These are phyloP conservation scores for Helleia helle DNA, from an alignment of 2,888 invertebrate genomes.

Conservation along the genomic window DNA sequence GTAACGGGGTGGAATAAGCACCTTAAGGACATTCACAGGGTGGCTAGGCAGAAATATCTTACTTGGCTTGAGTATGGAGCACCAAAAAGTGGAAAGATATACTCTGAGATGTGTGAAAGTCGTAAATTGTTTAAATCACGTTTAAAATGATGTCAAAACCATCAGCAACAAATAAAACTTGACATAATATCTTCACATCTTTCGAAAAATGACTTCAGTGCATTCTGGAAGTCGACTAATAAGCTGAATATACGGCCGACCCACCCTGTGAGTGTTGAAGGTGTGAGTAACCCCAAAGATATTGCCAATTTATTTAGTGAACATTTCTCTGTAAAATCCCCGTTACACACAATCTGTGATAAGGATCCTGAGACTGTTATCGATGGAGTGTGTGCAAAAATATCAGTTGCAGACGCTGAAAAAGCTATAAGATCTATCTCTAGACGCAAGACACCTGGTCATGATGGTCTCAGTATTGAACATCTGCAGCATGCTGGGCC, in stretches of 20 bases:
- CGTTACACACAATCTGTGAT: not conserved
- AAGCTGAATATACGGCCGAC: not conserved
- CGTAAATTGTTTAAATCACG: no score
- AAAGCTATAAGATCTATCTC: not conserved
- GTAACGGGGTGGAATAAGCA: no score
- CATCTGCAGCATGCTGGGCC: conserved; percentile 18
- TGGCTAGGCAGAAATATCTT: no score
- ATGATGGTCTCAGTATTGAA: conserved; percentile 20
- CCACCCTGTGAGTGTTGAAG: not conserved
- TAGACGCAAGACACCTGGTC: conserved; percentile 20
- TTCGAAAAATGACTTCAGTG: no score
- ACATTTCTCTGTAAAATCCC: not conserved
- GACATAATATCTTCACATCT: no score
- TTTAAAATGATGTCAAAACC: no score
- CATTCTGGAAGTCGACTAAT: conserved; percentile 3
- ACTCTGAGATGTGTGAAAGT: no score
- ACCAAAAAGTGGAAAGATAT: no score
- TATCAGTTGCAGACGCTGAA: not conserved
- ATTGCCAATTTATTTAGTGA: not conserved
- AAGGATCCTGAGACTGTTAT: not conserved
- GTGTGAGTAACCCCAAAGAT: not conserved
- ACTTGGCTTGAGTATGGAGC: no score
- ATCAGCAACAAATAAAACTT: no score
- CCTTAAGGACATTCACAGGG: no score
- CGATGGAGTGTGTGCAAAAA: not conserved